phyloP scores from a whole-genome alignment of 2,888 invertebrate genomes.

The Leuctra nigra region DNA sequence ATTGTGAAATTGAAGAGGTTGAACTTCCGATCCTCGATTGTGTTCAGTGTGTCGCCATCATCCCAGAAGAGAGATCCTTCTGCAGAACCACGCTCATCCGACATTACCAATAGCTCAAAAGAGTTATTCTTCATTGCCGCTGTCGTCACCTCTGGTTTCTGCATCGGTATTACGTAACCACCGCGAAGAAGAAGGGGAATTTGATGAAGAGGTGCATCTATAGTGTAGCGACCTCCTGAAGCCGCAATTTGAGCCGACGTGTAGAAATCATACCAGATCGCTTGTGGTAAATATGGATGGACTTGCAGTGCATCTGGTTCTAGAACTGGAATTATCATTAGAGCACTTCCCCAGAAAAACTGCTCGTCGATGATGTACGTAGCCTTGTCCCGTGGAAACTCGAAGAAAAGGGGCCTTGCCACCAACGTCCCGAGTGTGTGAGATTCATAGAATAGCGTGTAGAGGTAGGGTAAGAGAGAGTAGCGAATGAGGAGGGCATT shows the following conservation, averaged over 20 bases:
- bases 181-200: slow-evolving; percentile 61
- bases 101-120: slow-evolving; percentile 57
- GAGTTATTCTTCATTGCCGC: slow-evolving; percentile 53
- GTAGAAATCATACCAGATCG: slow-evolving; percentile 62
- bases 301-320: slow-evolving; percentile 42
- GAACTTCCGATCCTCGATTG: slow-evolving; percentile 52
- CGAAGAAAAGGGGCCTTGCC: slow-evolving; percentile 70
- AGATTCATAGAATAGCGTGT: slow-evolving; percentile 69
- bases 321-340: slow-evolving; percentile 69
- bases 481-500: slow-evolving; percentile 61
- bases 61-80: slow-evolving; percentile 72
- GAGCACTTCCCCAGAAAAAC: slow-evolving; percentile 67
- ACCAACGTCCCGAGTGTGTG: slow-evolving; percentile 67
- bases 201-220: slow-evolving; percentile 54
- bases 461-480: slow-evolving; percentile 68
- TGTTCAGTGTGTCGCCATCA: slow-evolving; percentile 66
- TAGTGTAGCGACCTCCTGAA: slow-evolving; percentile 42
- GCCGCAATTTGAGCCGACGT: slow-evolving; percentile 41
- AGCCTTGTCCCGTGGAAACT: slow-evolving; percentile 56
- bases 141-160: slow-evolving; percentile 58
- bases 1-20: slow-evolving; percentile 46
- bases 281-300: slow-evolving; percentile 55
- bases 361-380: slow-evolving; percentile 65
- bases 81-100: slow-evolving; percentile 47
- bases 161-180: slow-evolving; percentile 63